Evolutionary conservation across 2,888 invertebrate genomes (phyloP), one percentile per base, ranked within the genome.

Genomic region (Argyresthia albistria): DNA sequence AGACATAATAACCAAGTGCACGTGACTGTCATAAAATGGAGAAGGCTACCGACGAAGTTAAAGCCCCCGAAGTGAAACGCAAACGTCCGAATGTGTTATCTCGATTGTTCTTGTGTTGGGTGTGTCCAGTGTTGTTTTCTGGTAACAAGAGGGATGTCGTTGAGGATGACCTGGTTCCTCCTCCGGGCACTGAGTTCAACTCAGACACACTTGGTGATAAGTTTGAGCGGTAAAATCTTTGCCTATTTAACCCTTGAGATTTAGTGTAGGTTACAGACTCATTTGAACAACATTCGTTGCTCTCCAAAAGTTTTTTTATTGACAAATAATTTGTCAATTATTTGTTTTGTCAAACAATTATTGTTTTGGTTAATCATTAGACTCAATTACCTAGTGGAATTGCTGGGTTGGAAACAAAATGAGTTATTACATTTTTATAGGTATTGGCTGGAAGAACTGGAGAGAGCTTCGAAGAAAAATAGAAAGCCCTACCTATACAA

Each of bases 91-190:
- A 82, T 56, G 54, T 79, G 46, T 55, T 87, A 1, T 82, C 87
- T 1, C 68, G 66, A 55, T 51, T 87, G 15, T 86, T 88, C 56
- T 61, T 88, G 42, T 87, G 87, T 67, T 88, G 88, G 88, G 67
- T 88, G 55, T 80, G 80, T 56, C 88, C 88, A 8, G 79, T 88
- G 51, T 62, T 88, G 8, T 72, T 83, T 53, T 89, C 86, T 60
- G 92, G 92, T 6, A 86, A 88, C 54, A 83, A 69, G 63, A 80
- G 89, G 58, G 90, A 91, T 55, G 77, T 95, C 10, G 90, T 90
- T 60, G 87, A 92, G 51, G 78, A 86, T 8, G 94, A 95, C 73
- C 80, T 95, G 25, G 91, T 92, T 35, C 56, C 70, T 46, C 89
- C 91, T 62, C 89, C 90, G 0, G 77, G 91, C 8, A 86, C 89